Percentiles rank a stretch among this genome's conserved stretches.
phyloP scores from a whole-genome alignment of 2,888 invertebrate genomes.

The Empis stercorea region DNA sequence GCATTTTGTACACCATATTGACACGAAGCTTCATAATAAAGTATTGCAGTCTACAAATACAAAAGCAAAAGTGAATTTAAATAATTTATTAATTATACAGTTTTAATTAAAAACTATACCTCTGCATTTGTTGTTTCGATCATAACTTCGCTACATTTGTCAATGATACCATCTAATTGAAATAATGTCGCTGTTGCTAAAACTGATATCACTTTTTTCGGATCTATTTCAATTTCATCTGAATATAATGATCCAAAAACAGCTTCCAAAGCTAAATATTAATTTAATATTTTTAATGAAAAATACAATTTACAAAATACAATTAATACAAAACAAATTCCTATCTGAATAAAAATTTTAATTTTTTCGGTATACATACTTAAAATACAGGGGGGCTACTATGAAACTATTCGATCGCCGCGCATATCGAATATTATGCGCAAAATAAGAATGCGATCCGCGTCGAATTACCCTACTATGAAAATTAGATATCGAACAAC shows the following conservation, averaged over 20 bases:
- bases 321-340: no score
- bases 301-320: neutral
- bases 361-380: no score
- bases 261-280: slow-evolving; percentile 44
- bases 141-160: slow-evolving; percentile 62
- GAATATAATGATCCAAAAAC: slow-evolving; percentile 65
- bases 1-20: slow-evolving; percentile 53
- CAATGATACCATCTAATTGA: slow-evolving; percentile 58
- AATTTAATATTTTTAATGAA: slow-evolving; percentile 2
- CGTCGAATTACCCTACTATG: no score
- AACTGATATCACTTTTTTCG: slow-evolving; percentile 50
- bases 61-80: slow-evolving; percentile 11
- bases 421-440: no score
- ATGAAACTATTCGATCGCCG: no score
- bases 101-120: slow-evolving; percentile 20
- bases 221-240: slow-evolving; percentile 57
- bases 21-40: slow-evolving; percentile 53
- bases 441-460: no score
- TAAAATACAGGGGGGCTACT: no score
- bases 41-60: slow-evolving; percentile 54
- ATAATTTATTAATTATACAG: neutral
- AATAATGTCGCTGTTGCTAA: slow-evolving; percentile 62
- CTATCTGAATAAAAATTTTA: no score
- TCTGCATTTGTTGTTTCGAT: slow-evolving; percentile 56
- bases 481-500: no score